phyloP scores from a whole-genome alignment of 2,888 invertebrate genomes.

The Congeria kusceri region DNA sequence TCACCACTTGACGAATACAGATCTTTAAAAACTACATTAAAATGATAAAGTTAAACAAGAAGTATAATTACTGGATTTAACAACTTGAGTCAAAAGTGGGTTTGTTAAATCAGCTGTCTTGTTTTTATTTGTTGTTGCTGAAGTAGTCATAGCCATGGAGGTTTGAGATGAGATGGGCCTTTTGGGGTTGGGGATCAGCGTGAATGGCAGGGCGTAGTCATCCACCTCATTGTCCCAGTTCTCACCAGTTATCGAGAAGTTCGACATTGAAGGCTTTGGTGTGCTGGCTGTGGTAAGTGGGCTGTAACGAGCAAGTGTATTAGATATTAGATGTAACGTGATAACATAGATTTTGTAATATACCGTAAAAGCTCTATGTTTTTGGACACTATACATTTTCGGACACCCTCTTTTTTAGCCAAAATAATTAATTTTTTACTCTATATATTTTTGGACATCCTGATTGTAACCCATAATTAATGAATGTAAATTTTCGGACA shows the following conservation, averaged over 20 bases:
- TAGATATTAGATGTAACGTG: too few species aligned
- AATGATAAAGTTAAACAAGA: not conserved
- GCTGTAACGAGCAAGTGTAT: too few species aligned
- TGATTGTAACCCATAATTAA: too few species aligned
- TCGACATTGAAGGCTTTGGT: not conserved
- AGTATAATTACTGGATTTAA: conserved; percentile 16
- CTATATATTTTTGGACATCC: too few species aligned
- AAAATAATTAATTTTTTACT: too few species aligned
- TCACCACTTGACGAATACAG: too few species aligned
- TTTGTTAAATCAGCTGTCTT: conserved; percentile 19
- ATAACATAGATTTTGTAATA: too few species aligned
- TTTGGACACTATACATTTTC: too few species aligned
- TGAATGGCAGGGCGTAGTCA: conserved; percentile 40
- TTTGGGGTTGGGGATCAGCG: conserved; percentile 16
- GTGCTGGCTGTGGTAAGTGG: not conserved
- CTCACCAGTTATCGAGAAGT: conserved; percentile 18
- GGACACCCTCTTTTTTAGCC: too few species aligned
- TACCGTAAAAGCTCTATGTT: too few species aligned
- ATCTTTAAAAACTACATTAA: too few species aligned
- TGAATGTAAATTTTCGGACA: too few species aligned
- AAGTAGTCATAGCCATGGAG: not conserved
- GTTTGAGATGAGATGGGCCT: not conserved
- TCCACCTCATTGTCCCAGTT: conserved; percentile 66
- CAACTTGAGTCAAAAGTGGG: conserved; percentile 1
- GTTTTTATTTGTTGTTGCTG: conserved; percentile 3